Percentiles rank a stretch among this genome's conserved stretches.
Evolutionary conservation across 2,888 invertebrate species (phyloP).

Genomic region (Autographa gamma): DNA sequence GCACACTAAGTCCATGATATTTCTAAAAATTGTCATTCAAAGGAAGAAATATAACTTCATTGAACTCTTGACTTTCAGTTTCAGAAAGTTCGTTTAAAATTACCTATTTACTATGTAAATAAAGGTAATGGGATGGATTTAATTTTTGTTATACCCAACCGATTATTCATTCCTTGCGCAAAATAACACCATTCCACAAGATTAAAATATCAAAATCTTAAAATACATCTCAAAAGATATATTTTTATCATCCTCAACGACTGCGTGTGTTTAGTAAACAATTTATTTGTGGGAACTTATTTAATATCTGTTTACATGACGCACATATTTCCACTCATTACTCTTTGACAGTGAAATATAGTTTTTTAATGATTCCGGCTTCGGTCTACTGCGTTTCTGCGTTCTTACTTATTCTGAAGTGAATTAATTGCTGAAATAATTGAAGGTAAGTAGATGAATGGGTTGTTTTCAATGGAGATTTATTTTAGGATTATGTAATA

Average conservation of each 20-base stretch:
- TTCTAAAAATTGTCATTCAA: too few species aligned
- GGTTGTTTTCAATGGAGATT: neutral
- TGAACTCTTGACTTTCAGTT: too few species aligned
- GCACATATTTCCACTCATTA: constrained; percentile 46
- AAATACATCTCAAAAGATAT: neutral
- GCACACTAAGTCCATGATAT: too few species aligned
- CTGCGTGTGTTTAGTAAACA: constrained; percentile 41
- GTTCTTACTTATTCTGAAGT: constrained; percentile 22
- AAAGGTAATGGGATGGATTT: too few species aligned
- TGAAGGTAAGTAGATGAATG: constrained; percentile 2
- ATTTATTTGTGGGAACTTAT: constrained; percentile 44
- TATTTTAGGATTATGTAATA: constrained; percentile 13
- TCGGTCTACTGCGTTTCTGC: constrained; percentile 15
- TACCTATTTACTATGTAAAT: too few species aligned
- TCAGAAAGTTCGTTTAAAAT: too few species aligned
- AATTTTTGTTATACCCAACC: too few species aligned
- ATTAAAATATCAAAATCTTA: neutral
- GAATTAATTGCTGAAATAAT: constrained; percentile 39
- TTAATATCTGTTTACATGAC: constrained; percentile 51
- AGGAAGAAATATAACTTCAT: too few species aligned
- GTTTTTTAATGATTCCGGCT: constrained; percentile 44
- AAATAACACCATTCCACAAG: neutral
- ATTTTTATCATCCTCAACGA: constrained; percentile 21
- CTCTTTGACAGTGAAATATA: constrained; percentile 41
- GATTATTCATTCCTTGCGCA: too few species aligned